phyloP scores from a whole-genome alignment of 2,797 vertebrate genomes.

The Alosa sapidissima region DNA sequence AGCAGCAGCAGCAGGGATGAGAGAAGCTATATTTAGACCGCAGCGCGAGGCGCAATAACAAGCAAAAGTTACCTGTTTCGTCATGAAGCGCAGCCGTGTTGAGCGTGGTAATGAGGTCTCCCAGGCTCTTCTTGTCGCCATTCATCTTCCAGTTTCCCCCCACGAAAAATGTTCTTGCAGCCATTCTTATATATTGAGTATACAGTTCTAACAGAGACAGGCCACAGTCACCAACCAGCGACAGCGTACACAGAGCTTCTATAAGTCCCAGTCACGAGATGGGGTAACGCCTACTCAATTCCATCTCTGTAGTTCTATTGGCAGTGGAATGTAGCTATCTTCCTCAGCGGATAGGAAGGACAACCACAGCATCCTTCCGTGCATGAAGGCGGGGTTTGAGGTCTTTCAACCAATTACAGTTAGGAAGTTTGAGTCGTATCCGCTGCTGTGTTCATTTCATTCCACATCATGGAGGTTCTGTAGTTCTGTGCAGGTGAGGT shows the following conservation, averaged over 20 bases:
- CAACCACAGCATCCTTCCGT: background rate
- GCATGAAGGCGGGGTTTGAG: slow-evolving; percentile 8
- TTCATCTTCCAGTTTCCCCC: slow-evolving; percentile 96
- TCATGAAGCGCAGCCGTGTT: slow-evolving; percentile 80
- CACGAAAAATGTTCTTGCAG: slow-evolving; percentile 86
- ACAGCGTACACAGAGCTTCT: background rate
- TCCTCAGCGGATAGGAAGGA: background rate
- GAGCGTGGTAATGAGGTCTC: slow-evolving; percentile 78
- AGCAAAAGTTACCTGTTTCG: slow-evolving; percentile 72
- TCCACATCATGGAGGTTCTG: background rate
- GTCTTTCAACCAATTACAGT: background rate
- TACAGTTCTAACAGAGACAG: slow-evolving; percentile 4
- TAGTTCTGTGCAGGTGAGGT: background rate
- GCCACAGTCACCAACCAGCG: background rate
- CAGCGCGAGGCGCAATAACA: background rate
- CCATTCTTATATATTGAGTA: slow-evolving; percentile 64
- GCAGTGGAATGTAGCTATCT: background rate
- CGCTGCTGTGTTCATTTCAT: background rate
- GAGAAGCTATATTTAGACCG: slow-evolving; percentile 11
- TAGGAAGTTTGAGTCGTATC: background rate
- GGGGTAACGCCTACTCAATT: background rate
- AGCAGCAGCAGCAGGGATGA: background rate
- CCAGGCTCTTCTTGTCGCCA: slow-evolving; percentile 80
- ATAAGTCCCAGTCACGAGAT: background rate
- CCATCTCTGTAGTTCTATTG: slow-evolving; percentile 5